Base-by-base conservation (phyloP, 2,797 vertebrate species). In the Hozukius guyotensis region DNA sequence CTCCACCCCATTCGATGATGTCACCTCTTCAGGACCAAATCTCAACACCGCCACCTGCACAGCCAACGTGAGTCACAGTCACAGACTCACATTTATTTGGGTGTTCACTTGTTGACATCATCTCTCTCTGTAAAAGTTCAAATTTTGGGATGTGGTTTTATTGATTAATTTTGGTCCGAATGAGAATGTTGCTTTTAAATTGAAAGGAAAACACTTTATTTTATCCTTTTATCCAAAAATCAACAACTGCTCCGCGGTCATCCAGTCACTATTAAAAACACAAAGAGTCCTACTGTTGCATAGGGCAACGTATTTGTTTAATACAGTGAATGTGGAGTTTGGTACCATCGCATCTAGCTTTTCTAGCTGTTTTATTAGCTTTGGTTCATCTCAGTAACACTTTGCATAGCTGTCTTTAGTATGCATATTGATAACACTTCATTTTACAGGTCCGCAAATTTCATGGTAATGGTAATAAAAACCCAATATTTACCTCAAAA, bases 1-100 rank as follows among this genome's bases (percentile, higher is more conserved):
- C 20, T 90, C 88, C 67, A 75, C 88, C 9, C 84, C 78, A 62
- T 88, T 92, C 69, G 89, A 90, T 82, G 94, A 95, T 75, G 81
- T 90, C 83, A 91, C 85, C 68, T 90, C 87, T 38, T 90, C 91
- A 11, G 86, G 82, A 63, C 92, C 74, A 59, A 89, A 89, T 82
- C 89, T 92, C 46, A 90, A 91, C 82, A 86, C 84, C 85, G 88
- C 88, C 93, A 89, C 94, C 86, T 94, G 94, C 84, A 87, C 93
- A 75, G 93, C 90, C 81, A 92, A 87, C 1, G 90, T 94, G 82
- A 80, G 81, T 52, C 72, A 76, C 55, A 61, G n/a, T 0, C 38
- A 42, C 38, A 42, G 27, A 34, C 46, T 57, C 61, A 70, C 55
- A 56, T 38, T 55, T 42, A 72, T 82, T 52, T 63, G 11, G 20